phyloP scores from a whole-genome alignment of 2,113 vertebrate genomes.

The Ammodytes marinus region DNA sequence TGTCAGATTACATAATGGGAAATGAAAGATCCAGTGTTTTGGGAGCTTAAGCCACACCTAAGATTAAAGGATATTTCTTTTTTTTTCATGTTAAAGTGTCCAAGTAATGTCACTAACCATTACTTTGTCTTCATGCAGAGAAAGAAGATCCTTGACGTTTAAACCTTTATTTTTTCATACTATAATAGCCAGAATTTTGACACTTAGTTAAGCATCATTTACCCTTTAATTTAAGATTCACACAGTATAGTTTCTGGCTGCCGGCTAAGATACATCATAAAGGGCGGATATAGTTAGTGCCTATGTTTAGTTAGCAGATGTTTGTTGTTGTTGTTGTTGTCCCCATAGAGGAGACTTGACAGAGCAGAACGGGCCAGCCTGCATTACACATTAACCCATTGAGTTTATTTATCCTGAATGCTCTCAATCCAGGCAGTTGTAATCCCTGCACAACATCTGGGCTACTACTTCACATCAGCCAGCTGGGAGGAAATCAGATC shows the following conservation, averaged over 20 bases:
- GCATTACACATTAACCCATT: constrained; percentile 12
- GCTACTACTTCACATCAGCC: constrained; percentile 70
- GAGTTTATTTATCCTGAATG: constrained; percentile 67
- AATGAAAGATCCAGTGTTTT: too few species aligned
- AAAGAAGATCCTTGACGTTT: too few species aligned
- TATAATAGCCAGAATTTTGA: too few species aligned
- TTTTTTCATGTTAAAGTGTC: too few species aligned
- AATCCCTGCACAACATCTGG: constrained; percentile 76
- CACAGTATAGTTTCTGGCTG: too few species aligned
- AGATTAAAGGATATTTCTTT: too few species aligned
- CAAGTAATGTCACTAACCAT: too few species aligned
- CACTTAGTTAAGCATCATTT: neutral
- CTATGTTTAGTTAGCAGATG: neutral
- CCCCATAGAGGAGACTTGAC: neutral
- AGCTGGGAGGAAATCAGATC: constrained; percentile 69
- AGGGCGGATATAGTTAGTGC: neutral
- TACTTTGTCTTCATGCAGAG: too few species aligned
- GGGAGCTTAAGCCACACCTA: too few species aligned
- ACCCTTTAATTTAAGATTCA: neutral
- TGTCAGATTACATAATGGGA: too few species aligned
- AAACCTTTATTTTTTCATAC: too few species aligned
- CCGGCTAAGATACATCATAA: neutral
- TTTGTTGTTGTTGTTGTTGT: constrained; percentile 7
- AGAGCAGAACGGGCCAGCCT: neutral
- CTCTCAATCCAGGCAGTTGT: constrained; percentile 35